Percentiles rank a stretch among this genome's conserved stretches.
phyloP scores from a whole-genome alignment of 2,113 vertebrate genomes.

The Chauna torquata region DNA sequence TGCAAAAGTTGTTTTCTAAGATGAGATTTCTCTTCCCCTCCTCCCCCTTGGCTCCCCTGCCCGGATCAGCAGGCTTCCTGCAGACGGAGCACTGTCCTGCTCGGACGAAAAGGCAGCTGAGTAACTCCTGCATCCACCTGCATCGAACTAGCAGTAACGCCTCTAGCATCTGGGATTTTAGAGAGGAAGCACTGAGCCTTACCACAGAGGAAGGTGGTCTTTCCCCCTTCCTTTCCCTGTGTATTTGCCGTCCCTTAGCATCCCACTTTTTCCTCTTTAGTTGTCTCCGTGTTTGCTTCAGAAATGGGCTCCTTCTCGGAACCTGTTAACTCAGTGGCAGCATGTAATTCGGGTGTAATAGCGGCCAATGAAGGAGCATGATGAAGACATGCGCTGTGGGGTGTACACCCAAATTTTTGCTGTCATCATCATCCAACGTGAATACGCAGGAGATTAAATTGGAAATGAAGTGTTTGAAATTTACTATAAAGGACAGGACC shows the following conservation, averaged over 20 bases:
- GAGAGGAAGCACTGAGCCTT: constrained; percentile 73
- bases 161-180: constrained; percentile 80
- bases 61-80: constrained; percentile 63
- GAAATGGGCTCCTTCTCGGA: not conserved
- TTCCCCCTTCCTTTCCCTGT: constrained; percentile 3
- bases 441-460: not conserved
- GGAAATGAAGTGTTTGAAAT: not conserved
- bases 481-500: not conserved
- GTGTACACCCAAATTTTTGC: not conserved
- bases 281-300: not conserved
- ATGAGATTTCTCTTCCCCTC: not conserved
- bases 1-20: not conserved
- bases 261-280: not conserved
- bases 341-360: not conserved
- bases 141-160: constrained; percentile 67
- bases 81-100: constrained; percentile 68
- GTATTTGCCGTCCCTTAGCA: not conserved
- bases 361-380: not conserved
- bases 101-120: constrained; percentile 73
- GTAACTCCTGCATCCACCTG: constrained; percentile 75
- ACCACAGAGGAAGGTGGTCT: constrained; percentile 71
- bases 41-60: not conserved
- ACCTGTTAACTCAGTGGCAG: not conserved
- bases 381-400: accelerated
- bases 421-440: not conserved